Evolutionary conservation across 2,888 invertebrate species (phyloP).

Genomic region (Orchesellides sinensis): DNA sequence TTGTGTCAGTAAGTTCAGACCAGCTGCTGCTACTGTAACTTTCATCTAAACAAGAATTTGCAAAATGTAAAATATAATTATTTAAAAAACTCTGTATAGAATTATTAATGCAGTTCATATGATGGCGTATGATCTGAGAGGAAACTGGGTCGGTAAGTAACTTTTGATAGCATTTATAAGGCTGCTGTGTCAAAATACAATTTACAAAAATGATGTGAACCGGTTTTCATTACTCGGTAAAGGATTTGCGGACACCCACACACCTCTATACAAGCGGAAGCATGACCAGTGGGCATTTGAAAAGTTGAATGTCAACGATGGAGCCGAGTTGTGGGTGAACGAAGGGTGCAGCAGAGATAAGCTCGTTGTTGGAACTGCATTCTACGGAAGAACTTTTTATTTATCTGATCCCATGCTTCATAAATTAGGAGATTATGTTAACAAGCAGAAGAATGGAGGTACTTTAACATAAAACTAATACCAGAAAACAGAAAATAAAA

Average conservation of each 20-base stretch:
- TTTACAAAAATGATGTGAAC: too few relatives aligned
- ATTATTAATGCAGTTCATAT: conserved; percentile 70
- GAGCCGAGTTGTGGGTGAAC: conserved; percentile 91
- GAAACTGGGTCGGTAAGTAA: conserved; percentile 71
- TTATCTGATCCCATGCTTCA: conserved; percentile 84
- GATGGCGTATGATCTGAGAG: conserved; percentile 74
- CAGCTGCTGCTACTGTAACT: background rate
- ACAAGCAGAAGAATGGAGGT: conserved; percentile 80
- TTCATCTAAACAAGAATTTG: background rate
- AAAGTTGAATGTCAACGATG: conserved; percentile 93
- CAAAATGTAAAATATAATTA: background rate
- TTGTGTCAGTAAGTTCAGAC: conserved; percentile 85
- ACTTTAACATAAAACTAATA: too few relatives aligned
- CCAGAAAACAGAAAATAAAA: too few relatives aligned
- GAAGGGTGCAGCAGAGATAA: conserved; percentile 92
- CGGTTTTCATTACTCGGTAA: background rate
- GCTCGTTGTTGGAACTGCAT: conserved; percentile 91
- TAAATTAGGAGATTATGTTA: conserved; percentile 79
- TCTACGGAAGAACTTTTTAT: conserved; percentile 92
- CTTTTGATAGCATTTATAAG: too few relatives aligned
- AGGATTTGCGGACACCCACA: conserved; percentile 91
- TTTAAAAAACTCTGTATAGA: conserved; percentile 32
- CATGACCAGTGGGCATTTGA: conserved; percentile 94
- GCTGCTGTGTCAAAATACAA: too few relatives aligned
- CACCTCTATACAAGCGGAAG: conserved; percentile 89